Evolutionary conservation across 35 echinoderm and acorn worm species (phyloP).

Genomic region (Chiridota heheva): DNA sequence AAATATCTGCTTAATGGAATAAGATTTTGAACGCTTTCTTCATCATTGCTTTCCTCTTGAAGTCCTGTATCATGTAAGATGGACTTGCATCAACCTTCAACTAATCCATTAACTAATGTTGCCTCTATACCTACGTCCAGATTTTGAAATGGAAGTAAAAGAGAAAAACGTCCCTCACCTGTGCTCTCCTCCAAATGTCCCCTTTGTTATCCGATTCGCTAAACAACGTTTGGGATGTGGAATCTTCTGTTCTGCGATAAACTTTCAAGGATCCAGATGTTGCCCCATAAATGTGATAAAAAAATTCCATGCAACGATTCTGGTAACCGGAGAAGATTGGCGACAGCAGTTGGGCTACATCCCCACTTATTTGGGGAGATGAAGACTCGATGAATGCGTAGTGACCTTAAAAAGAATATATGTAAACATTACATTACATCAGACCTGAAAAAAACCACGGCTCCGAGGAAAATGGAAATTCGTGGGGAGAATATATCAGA

Average conservation of each 20-base stretch:
- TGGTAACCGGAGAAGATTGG: conserved; percentile 52
- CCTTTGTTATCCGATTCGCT: conserved; percentile 46
- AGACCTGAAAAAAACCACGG: no score
- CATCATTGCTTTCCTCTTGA: no score
- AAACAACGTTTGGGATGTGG: conserved; percentile 17
- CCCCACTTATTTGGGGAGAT: conserved; percentile 54
- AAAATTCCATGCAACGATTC: conserved; percentile 76
- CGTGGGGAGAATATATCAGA: no score
- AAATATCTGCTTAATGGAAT: no score
- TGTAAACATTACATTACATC: no score
- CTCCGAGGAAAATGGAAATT: no score
- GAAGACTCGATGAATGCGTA: conserved; percentile 78
- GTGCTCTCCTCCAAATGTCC: conserved; percentile 68
- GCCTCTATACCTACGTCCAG: neutral
- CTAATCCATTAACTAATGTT: no score
- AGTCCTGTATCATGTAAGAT: no score
- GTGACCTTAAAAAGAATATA: conserved; percentile 37
- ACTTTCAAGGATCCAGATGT: conserved; percentile 54
- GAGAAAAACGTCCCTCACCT: conserved; percentile 17
- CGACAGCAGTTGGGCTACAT: conserved; percentile 58
- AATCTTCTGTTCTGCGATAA: conserved; percentile 35
- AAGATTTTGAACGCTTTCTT: no score
- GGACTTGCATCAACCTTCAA: no score
- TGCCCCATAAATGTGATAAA: conserved; percentile 85
- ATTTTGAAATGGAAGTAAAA: neutral